Conservation (phyloP, 2,797 vertebrate genomes). For the Calcarius lapponicus region DNA sequence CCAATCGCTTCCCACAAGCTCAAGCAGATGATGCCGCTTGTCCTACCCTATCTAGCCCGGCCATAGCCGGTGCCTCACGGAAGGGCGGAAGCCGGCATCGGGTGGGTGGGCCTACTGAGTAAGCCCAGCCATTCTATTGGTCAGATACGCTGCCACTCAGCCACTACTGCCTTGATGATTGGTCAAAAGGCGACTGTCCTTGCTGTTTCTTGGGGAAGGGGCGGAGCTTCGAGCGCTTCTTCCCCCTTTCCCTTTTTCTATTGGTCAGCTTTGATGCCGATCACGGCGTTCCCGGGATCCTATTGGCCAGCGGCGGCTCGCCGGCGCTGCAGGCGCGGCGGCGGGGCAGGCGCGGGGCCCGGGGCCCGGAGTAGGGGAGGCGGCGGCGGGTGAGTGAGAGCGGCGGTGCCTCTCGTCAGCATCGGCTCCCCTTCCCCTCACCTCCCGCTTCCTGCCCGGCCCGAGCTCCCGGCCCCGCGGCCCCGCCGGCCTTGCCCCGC, state of each 20-base stretch:
- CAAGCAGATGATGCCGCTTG: not conserved
- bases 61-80: fast-evolving
- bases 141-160: fast-evolving
- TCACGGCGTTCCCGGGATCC: fast-evolving
- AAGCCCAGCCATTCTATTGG: fast-evolving
- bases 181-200: fast-evolving
- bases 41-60: not conserved
- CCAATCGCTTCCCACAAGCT: not conserved
- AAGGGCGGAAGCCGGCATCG: not conserved
- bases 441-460: not conserved
- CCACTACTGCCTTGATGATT: fast-evolving
- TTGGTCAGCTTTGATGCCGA: fast-evolving
- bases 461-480: not conserved
- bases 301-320: not conserved
- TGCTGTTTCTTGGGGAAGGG: not conserved
- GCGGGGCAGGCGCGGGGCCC: not conserved
- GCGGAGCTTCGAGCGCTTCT: fast-evolving
- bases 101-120: not conserved
- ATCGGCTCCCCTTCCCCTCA: not conserved
- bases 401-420: not conserved
- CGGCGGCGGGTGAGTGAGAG: not conserved
- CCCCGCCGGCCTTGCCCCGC: not conserved
- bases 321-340: not conserved
- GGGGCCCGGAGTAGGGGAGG: not conserved
- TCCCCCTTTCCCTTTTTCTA: not conserved